These are phyloP conservation scores for Gavialis gangeticus DNA, from an alignment of 2,113 vertebrate species.

Conservation along the genomic window DNA sequence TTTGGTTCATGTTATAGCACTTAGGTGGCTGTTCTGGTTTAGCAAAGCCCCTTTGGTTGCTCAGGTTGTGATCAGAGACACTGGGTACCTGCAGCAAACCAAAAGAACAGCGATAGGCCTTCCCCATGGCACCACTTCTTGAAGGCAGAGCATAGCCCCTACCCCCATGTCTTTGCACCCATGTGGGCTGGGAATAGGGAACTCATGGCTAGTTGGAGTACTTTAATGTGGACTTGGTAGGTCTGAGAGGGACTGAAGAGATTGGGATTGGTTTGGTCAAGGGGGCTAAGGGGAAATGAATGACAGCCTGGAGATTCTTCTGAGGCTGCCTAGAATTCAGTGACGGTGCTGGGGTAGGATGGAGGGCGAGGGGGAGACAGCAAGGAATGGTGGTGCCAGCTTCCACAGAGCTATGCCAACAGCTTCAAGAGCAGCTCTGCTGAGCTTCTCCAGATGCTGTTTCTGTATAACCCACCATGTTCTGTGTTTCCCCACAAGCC, in stretches of 20 bases:
- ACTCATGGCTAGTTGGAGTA: not conserved
- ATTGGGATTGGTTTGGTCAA: not conserved
- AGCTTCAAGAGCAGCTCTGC: not conserved
- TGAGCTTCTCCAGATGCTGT: not conserved
- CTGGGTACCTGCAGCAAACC: not conserved
- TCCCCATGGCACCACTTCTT: not conserved
- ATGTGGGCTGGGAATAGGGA: not conserved
- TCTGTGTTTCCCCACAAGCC: not conserved
- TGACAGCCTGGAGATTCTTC: not conserved
- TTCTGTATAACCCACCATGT: rapidly evolving
- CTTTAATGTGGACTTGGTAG: not conserved
- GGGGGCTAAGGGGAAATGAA: not conserved
- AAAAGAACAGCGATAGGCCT: not conserved
- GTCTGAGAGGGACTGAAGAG: not conserved
- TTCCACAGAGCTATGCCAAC: not conserved
- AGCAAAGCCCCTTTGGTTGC: no score
- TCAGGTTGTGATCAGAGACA: no score
- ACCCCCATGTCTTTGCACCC: not conserved
- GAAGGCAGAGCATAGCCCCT: not conserved
- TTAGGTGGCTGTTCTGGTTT: not conserved
- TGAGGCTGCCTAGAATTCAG: not conserved
- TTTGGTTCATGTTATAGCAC: no score
- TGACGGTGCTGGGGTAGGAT: not conserved
- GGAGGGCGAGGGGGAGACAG: not conserved
- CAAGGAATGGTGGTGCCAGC: not conserved